Evolutionary conservation across 1,140 invertebrate genomes (phyloP).

Genomic region (Euura lappo): DNA sequence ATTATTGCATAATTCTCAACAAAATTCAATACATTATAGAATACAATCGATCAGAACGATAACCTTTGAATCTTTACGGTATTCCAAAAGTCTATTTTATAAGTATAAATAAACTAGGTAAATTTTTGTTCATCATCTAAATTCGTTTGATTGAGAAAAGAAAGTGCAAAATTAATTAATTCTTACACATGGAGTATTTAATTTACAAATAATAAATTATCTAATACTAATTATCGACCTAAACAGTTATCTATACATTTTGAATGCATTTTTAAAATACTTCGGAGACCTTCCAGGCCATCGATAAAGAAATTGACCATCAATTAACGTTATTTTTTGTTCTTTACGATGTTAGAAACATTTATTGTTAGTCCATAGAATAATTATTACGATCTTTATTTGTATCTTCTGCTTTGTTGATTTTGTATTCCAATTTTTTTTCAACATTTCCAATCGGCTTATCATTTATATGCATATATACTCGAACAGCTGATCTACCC

Average conservation of each 20-base stretch:
- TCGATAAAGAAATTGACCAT: neutral
- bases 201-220: constrained; percentile 43
- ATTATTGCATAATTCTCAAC: neutral
- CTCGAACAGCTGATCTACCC: neutral
- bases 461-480: neutral
- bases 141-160: constrained; percentile 17
- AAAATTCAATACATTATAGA: neutral
- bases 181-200: constrained; percentile 13
- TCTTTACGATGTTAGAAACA: neutral
- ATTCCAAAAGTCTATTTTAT: neutral
- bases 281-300: neutral
- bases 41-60: neutral
- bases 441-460: neutral
- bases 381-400: neutral
- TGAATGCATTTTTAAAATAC: constrained; percentile 11
- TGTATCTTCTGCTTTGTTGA: neutral
- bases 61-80: neutral
- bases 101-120: too few species aligned
- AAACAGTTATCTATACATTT: constrained; percentile 11
- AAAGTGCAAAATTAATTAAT: constrained; percentile 18
- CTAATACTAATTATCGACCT: constrained; percentile 22
- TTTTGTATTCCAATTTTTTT: neutral
- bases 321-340: neutral
- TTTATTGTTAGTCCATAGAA: neutral
- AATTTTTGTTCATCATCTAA: too few species aligned